Conservation (phyloP, 1,140 invertebrate genomes). For the Sinonovacula constricta region DNA sequence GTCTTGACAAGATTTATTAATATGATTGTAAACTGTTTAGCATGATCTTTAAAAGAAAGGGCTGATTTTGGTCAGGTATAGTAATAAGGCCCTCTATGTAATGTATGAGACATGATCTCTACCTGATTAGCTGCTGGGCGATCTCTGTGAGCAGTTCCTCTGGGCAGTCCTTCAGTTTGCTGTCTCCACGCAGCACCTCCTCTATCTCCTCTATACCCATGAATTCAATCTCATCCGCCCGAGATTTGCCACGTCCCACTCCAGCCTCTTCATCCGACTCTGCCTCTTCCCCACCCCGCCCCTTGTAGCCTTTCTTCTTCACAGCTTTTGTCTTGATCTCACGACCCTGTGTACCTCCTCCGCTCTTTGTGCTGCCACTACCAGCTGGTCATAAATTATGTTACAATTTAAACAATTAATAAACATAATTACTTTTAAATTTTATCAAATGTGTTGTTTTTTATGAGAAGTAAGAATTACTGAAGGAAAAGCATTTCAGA, state of each 20-base stretch:
- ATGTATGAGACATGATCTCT: too few relatives aligned
- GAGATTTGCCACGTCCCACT: slow-evolving; percentile 46
- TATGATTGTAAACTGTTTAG: too few relatives aligned
- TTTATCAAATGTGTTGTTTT: too few relatives aligned
- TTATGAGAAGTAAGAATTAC: too few relatives aligned
- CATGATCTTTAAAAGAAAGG: neutral
- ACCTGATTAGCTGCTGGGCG: slow-evolving; percentile 76
- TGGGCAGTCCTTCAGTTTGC: slow-evolving; percentile 80
- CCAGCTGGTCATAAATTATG: too few relatives aligned
- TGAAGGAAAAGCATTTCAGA: too few relatives aligned
- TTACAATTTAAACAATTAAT: too few relatives aligned
- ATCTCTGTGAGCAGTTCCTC: slow-evolving; percentile 79
- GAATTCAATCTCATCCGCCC: slow-evolving; percentile 82
- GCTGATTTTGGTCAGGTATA: neutral
- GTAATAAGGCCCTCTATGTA: neutral
- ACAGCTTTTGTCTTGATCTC: slow-evolving; percentile 97
- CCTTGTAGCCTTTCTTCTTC: slow-evolving; percentile 83
- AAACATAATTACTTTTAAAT: too few relatives aligned
- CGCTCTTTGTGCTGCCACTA: slow-evolving; percentile 62
- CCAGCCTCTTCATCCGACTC: slow-evolving; percentile 64
- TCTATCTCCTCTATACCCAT: slow-evolving; percentile 85
- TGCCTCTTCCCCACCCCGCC: slow-evolving; percentile 80
- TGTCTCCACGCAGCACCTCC: slow-evolving; percentile 82
- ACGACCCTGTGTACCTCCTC: slow-evolving; percentile 92
- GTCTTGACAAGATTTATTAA: too few relatives aligned